Base-by-base conservation (phyloP, 2,888 invertebrate genomes). In the Rhamnusium bicolor region DNA sequence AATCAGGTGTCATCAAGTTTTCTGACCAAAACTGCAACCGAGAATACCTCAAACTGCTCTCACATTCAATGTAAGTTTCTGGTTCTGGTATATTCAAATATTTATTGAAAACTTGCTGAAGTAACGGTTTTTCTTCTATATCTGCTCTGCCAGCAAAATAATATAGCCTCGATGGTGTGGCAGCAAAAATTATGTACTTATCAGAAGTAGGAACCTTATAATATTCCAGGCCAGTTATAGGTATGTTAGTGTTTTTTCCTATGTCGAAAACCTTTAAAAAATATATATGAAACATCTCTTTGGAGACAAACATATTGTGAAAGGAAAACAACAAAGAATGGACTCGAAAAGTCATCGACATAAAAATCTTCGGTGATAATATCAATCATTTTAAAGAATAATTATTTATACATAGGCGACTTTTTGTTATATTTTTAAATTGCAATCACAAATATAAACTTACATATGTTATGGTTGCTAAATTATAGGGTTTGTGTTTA, bases 221-320 rank as follows among this genome's bases (percentile, higher is more conserved):
- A 87, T 95, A 95, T 85, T 96, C 94, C 67, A 98, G 89, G 0
- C 96, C 96, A n/a, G 95, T 97, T 74, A 98, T 95, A 0, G 95
- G 93, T 72, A 93, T 94, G 56, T 92, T 91, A 24, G 91, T 91
- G 0, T 94, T 94, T 87, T 93, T 93, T 0, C 96, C 96, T 79
- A 97, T 91, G 87, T 96, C 96, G 85, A 96, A 97, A 51, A 97
- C 93, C 96, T 96, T 40, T 40, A 79, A 74, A 71, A 69, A 76
- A 56, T 16, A 21, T 18, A 32, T 47, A n/a, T n/a, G 14, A 24
- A 60, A 56, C 2, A 19, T 53, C n/a, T 2, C 1, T 10, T 12
- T 21, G 19, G 0, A 56, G 18, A 53, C n/a, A 32, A 29, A 65
- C 0, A 54, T 53, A 12, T 58, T 24, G 24, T n/a, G n/a, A n/a